These are phyloP conservation scores for Alca torda DNA, from an alignment of 2,797 vertebrate genomes.

Conservation along the genomic window DNA sequence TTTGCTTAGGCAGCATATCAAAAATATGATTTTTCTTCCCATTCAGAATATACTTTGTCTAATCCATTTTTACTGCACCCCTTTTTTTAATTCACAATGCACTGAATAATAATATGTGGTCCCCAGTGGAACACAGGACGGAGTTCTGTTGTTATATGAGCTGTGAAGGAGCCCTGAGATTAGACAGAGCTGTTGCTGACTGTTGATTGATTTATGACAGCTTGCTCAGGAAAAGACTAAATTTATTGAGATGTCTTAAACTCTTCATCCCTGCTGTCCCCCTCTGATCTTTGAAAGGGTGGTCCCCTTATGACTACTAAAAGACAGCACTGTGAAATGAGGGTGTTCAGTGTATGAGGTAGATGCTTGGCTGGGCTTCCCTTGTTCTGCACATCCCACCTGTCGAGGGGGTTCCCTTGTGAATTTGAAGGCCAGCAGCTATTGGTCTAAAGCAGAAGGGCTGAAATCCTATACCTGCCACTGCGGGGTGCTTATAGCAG, in stretches of 20 bases:
- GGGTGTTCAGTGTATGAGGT: background rate
- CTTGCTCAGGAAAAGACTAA: slow-evolving; percentile 1
- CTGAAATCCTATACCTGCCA: background rate
- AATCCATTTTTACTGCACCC: background rate
- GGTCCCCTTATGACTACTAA: background rate
- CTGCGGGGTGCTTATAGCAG: background rate
- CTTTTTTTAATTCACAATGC: background rate
- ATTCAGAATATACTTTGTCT: background rate
- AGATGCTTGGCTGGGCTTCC: background rate
- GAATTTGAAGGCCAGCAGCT: background rate
- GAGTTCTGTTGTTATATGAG: background rate
- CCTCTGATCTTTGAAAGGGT: background rate
- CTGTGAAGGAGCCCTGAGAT: background rate
- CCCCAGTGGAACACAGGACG: background rate
- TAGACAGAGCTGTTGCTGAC: background rate
- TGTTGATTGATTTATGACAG: slow-evolving; percentile 26
- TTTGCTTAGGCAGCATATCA: background rate
- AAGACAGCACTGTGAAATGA: background rate
- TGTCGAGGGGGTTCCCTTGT: background rate
- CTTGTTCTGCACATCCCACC: background rate
- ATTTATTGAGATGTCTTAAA: background rate
- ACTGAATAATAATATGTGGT: background rate
- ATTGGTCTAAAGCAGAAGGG: background rate
- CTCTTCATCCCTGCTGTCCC: background rate
- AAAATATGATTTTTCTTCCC: background rate